Evolutionary conservation across 2,888 invertebrate genomes (phyloP), one percentile per base, ranked within the genome.

Genomic region (Caenorhabditis sinica): DNA sequence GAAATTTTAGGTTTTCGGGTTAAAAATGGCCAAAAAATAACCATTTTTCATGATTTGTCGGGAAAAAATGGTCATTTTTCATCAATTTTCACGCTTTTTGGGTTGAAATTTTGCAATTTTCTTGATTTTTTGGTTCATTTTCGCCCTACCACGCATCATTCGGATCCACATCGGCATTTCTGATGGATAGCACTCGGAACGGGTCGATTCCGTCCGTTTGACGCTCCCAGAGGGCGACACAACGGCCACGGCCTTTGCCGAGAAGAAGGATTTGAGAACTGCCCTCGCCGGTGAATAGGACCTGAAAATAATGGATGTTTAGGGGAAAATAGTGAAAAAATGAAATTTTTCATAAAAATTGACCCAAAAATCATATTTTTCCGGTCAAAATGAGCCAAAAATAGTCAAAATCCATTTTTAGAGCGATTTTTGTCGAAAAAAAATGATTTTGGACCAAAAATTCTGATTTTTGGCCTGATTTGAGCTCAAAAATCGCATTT

Each of bases 121-220:
- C n/a, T 1, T 20, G 17, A 68, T 25, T 49, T 43, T 49, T 56
- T 9, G 33, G 9, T 28, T n/a, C 25, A n/a, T 20, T 13, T 15
- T 9, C 5, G 33, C n/a, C n/a, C n/a, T 17, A 84, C 80, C 80
- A 76, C 0, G 81, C 72, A 68, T 84, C 84, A 40, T 76, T 84
- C 15, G 84, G 84, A 63, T 84, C 84, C 3, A 81, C 71, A 36
- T 81, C 81, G 0, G 68, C 25, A 49, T 81, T 66, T 51, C 76
- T 81, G 0, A 60, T 68, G 9, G 76, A n/a, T 11, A 84, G 28
- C 33, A 84, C 30, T 61, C 66, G 45, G 72, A 75, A 84, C 8
- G 84, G 84, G 30, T 84, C 84, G 17, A 76, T 43, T 23, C 72
- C 69, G 17, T 74, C 65, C 25, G 69, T 75, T 6, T 40, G 40